Conservation (phyloP, 2,888 invertebrate genomes). For the Apamea monoglypha region DNA sequence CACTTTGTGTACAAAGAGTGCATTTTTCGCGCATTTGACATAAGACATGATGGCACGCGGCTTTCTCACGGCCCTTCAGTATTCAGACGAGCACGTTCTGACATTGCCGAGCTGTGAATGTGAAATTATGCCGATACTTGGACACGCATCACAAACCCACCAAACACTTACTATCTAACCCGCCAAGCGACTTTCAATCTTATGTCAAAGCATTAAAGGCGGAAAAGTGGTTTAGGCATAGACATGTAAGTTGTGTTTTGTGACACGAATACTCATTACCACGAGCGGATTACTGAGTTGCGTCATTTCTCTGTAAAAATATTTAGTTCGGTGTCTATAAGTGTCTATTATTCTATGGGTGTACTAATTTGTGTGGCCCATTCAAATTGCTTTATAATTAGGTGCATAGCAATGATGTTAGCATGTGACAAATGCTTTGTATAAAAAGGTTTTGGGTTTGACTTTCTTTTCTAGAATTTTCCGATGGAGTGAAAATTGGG, state of each 20-base stretch:
- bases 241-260: constrained; percentile 57
- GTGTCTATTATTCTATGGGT: constrained; percentile 62
- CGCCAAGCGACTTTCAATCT: constrained; percentile 55
- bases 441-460: constrained; percentile 6
- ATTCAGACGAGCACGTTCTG: constrained; percentile 75
- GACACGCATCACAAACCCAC: constrained; percentile 66
- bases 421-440: constrained; percentile 14
- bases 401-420: constrained; percentile 56
- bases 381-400: constrained; percentile 58
- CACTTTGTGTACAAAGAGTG: constrained; percentile 62
- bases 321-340: constrained; percentile 57
- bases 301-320: constrained; percentile 72
- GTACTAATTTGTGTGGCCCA: constrained; percentile 70
- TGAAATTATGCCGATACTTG: constrained; percentile 81
- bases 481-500: background rate
- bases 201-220: constrained; percentile 39
- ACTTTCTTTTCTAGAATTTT: constrained; percentile 51
- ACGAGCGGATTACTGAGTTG: constrained; percentile 72
- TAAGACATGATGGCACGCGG: constrained; percentile 76
- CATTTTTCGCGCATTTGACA: constrained; percentile 71
- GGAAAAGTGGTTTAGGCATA: constrained; percentile 19
- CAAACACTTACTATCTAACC: constrained; percentile 56
- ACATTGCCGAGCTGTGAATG: constrained; percentile 77
- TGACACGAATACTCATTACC: constrained; percentile 75
- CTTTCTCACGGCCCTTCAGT: constrained; percentile 84